phyloP scores from a whole-genome alignment of 2,797 vertebrate species.

The Aplochiton taeniatus region DNA sequence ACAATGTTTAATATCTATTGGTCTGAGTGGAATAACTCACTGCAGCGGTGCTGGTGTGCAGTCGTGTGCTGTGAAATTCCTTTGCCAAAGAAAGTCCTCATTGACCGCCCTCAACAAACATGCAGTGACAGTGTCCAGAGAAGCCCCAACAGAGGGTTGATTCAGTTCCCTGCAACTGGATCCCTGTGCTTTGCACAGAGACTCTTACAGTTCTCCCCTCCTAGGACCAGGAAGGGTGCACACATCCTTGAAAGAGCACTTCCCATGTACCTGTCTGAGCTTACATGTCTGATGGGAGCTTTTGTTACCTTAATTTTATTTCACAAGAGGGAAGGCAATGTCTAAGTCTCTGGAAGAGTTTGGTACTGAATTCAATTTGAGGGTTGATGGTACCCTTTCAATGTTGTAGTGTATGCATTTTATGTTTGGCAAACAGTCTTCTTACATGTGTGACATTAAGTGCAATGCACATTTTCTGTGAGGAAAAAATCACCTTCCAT shows the following conservation, averaged over 20 bases:
- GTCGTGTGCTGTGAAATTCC: constrained; percentile 77
- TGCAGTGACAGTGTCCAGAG: constrained; percentile 72
- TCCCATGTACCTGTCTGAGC: constrained; percentile 66
- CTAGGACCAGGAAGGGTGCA: constrained; percentile 53
- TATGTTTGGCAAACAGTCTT: background rate
- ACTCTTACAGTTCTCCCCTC: constrained; percentile 50
- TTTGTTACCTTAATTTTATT: constrained; percentile 51
- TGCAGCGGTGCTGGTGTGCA: constrained; percentile 24
- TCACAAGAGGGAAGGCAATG: constrained; percentile 56
- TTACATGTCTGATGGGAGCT: constrained; percentile 55
- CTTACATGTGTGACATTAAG: too few species aligned
- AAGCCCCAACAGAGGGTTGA: constrained; percentile 74
- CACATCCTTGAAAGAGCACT: constrained; percentile 64
- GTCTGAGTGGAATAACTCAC: too few species aligned
- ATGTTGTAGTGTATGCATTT: background rate
- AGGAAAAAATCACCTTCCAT: constrained; percentile 24
- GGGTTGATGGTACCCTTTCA: constrained; percentile 48
- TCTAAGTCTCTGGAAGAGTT: constrained; percentile 32
- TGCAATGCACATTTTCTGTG: too few species aligned
- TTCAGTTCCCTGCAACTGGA: constrained; percentile 76
- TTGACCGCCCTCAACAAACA: constrained; percentile 76
- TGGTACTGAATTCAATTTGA: constrained; percentile 34
- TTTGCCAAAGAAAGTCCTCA: constrained; percentile 73
- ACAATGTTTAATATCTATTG: too few species aligned
- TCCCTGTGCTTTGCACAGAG: constrained; percentile 54